phyloP scores from a whole-genome alignment of 2,888 invertebrate genomes.

The Meiosimyza decipiens region DNA sequence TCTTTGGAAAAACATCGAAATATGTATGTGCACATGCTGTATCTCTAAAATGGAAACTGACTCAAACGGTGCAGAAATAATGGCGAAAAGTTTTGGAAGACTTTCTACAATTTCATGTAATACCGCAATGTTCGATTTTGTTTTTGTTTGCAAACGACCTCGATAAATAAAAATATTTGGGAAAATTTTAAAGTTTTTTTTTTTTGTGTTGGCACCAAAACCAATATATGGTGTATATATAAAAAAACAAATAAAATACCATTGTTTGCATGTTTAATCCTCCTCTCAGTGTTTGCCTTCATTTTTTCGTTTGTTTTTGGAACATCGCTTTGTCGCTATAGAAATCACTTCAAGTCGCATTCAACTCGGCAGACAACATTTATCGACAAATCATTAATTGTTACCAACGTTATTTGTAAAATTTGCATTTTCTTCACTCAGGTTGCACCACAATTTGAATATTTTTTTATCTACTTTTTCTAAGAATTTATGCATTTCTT shows the following conservation, averaged over 20 bases:
- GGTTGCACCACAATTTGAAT: constrained; percentile 21
- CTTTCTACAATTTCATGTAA: no score
- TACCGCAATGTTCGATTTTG: no score
- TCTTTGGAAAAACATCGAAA: no score
- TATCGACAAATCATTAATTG: constrained; percentile 58
- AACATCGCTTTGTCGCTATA: not conserved
- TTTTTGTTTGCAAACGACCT: not conserved
- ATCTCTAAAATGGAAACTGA: no score
- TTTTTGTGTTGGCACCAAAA: not conserved
- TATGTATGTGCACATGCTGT: no score
- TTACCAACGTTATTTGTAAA: constrained; percentile 49
- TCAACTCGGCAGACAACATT: constrained; percentile 49
- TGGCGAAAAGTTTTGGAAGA: no score
- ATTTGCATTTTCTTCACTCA: constrained; percentile 41
- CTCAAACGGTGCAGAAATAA: no score
- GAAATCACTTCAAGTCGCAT: constrained; percentile 12
- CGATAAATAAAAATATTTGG: not conserved
- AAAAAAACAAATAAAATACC: not conserved
- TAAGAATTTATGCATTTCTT: not conserved
- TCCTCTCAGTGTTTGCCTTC: not conserved
- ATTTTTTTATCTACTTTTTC: constrained; percentile 8
- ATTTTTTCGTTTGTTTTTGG: not conserved
- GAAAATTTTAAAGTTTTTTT: not conserved
- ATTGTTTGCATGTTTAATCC: not conserved
- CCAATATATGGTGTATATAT: no score